phyloP scores from a whole-genome alignment of 2,797 vertebrate genomes.

The Periophthalmus magnuspinnatus region DNA sequence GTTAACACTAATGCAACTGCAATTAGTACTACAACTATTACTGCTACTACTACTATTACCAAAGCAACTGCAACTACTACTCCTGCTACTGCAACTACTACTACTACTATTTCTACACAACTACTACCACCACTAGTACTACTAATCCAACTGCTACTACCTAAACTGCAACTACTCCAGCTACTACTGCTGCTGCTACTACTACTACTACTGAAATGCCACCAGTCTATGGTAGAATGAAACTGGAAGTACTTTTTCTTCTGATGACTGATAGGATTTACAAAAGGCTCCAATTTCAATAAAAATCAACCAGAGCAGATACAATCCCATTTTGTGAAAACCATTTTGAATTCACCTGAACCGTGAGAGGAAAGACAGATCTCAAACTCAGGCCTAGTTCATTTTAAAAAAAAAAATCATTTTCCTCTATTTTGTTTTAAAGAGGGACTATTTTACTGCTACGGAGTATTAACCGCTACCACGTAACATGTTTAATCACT shows the following conservation, averaged over 20 bases:
- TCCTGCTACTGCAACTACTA: too few relatives aligned
- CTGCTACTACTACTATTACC: neutral
- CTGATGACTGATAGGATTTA: neutral
- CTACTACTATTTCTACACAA: neutral
- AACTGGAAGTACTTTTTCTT: neutral
- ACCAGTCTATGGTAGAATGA: neutral
- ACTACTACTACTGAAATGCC: neutral
- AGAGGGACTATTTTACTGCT: too few relatives aligned
- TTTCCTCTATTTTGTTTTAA: neutral
- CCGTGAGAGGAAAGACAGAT: neutral
- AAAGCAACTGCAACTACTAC: neutral
- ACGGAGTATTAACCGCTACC: too few relatives aligned
- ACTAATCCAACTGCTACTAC: neutral
- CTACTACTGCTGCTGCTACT: too few relatives aligned
- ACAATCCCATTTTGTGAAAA: neutral
- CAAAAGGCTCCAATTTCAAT: neutral
- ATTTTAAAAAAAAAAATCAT: neutral
- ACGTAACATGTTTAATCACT: too few relatives aligned
- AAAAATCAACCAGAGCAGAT: neutral
- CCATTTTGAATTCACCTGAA: conserved; percentile 2
- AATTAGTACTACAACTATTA: too few relatives aligned
- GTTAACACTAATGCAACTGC: too few relatives aligned
- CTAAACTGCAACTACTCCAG: too few relatives aligned
- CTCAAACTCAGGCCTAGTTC: neutral
- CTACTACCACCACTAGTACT: neutral